Base-by-base conservation (phyloP, 2,888 invertebrate genomes). In the Scaptomyza caliginosa region DNA sequence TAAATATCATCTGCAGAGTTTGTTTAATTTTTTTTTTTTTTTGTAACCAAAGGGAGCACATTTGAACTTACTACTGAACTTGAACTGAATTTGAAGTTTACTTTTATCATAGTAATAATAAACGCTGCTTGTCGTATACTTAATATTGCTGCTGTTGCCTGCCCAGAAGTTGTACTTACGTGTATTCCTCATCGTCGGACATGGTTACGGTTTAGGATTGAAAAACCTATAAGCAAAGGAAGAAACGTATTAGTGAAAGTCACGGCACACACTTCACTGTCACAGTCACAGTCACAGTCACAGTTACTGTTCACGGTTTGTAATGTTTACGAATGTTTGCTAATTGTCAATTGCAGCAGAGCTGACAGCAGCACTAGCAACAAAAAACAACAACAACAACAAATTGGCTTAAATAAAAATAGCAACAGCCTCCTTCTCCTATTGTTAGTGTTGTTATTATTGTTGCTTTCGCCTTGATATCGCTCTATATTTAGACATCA, bases 141-240 rank as follows among this genome's bases (percentile, higher is more conserved):
- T 76, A 59, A 65, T 70, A 19, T 46, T 17, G 11, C 28, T 39
- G 39, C 28, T 50, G 54, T 58, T 56, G 62, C 28, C 45, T 49
- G n/a, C 16, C 19, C 21, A 17, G 16, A 36, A 57, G 13, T 43
- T 67, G 64, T 93, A 96, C 97, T 97, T 94, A 97, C 97, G 97
- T 96, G 94, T 97, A 97, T 94, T 96, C 96, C 93, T 97, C 97
- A 92, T 97, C 97, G 94, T 97, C 97, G 93, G 97, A 97, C 97
- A 97, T 97, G 94, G 92, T 95, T 94, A 92, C 93, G 92, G 92
- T 92, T 91, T 90, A 88, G 92, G 92, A 91, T 91, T 93, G 83
- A 93, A 93, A 92, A 92, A 91, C 92, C 94, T 94, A 90, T 88
- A 79, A 57, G n/a, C 13, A 19, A 32, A 13, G 24, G 32, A 45